Evolutionary conservation across 2,113 vertebrate species (phyloP), one percentile per base, ranked within the genome.

Genomic region (Strix aluco): DNA sequence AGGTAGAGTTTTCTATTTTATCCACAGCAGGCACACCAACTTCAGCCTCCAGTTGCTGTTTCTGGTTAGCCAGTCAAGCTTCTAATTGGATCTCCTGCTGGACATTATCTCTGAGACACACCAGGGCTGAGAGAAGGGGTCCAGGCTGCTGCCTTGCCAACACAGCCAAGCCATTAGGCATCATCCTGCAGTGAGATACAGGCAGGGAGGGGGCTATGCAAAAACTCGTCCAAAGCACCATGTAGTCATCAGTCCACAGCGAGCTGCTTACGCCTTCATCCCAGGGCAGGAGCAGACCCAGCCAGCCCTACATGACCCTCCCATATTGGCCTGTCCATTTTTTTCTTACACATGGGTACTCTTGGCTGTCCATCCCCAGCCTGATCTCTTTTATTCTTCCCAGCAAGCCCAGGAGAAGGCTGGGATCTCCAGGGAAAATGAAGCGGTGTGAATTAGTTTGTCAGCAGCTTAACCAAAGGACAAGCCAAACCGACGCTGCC

Each of bases 41-140:
- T 81, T 72, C 88, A 91, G 84, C 63, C 61, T 63, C 57, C 52
- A 83, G 72, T 67, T 87, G 80, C 73, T 79, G 54, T 90, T 96
- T 94, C 72, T 94, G 75, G 61, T 75, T 92, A 92, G 69, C 32
- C 86, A 96, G 55, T 71, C 81, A 91, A 94, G 90, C 94, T 91
- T 89, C 71, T 92, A 86, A 88, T 44, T 91, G 81, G 57, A 71
- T 96, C 75, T 94, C 74, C 88, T 81, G 58, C 57, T 84, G 91
- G 82, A 72, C 81, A 58, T 81, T 75, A 84, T 94, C 89, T 86
- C 78, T 66, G 92, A 87, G 85, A 70, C 79, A 88, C 90, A 85
- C 59, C 36, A 54, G 69, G 57, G 46, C 85, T 75, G 67, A 86
- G 74, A 89, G 73, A 82, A 92, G 34, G 51, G 46, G 57, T 14